Conservation (phyloP, 2,888 invertebrate species). For the Epirrhoe tristata region DNA sequence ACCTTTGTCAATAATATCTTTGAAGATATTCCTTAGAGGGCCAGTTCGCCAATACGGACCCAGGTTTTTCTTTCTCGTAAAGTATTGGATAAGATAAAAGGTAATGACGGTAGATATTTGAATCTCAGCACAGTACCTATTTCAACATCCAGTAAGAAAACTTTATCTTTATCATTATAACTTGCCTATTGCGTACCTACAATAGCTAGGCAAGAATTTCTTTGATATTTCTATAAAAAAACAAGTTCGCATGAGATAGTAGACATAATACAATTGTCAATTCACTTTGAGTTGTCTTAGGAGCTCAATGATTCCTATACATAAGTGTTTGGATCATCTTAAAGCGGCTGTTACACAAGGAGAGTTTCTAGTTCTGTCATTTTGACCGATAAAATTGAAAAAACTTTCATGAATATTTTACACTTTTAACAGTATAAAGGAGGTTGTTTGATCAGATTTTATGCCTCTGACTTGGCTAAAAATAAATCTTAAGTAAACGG, state of each 20-base stretch:
- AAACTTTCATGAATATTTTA: neutral
- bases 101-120: constrained; percentile 41
- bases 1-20: constrained; percentile 27
- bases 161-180: neutral
- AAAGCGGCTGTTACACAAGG: too few relatives aligned
- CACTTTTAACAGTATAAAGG: neutral
- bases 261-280: too few relatives aligned
- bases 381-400: too few relatives aligned
- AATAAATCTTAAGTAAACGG: constrained; percentile 29
- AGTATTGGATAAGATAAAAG: constrained; percentile 43
- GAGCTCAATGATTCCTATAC: too few relatives aligned
- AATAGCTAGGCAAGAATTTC: too few relatives aligned
- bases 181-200: too few relatives aligned
- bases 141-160: neutral
- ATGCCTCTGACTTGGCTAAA: constrained; percentile 6
- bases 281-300: too few relatives aligned
- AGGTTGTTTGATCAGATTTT: neutral
- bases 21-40: constrained; percentile 36
- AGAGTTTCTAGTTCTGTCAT: too few relatives aligned
- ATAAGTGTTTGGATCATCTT: too few relatives aligned
- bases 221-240: too few relatives aligned
- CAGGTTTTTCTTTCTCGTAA: constrained; percentile 35
- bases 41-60: constrained; percentile 32
- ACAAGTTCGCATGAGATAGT: too few relatives aligned
- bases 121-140: constrained; percentile 23